Base-by-base conservation (phyloP, 2,888 invertebrate species). In the Spilosoma lubricipeda region DNA sequence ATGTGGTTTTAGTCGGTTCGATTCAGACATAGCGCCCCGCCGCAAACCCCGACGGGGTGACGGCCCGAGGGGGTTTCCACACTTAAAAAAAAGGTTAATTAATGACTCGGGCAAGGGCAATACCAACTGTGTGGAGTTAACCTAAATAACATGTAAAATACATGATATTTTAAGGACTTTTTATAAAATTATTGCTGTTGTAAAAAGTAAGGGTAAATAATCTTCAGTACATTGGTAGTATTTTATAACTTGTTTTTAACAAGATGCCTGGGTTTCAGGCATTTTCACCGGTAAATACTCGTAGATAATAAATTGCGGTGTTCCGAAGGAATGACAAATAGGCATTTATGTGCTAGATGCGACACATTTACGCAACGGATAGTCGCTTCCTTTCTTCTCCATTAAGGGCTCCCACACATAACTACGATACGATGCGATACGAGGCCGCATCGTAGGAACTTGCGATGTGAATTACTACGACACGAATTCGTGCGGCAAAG, bases 301-400 rank as follows among this genome's bases (percentile, higher is more conserved):
- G 1, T 33, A 77, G 72, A 74, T 74, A 73, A 75, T 71, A 76
- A 83, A 84, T 73, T 74, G 75, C 75, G 78, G 71, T 72, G 72
- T 78, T 76, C 74, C 72, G 70, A 76, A 65, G 71, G 52, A 80
- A 77, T 82, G 79, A 84, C 79, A 81, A 85, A 81, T 80, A 75
- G 79, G 70, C 79, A 71, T 78, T 83, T 81, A 75, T 81, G 73
- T 77, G 48, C 71, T 77, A 79, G 71, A 80, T 80, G 80, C 77
- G 71, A 76, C 73, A 78, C 76, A 75, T 76, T 83, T 82, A 80
- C 78, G 77, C 77, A 80, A 83, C 75, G 56, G 73, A 75, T 74
- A 81, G 70, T 67, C 79, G 74, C 72, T 71, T 67, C 73, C 67
- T 70, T 80, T 78, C 67, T 76, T 74, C 73, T 65, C 72, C 70